phyloP scores from a whole-genome alignment of 1,140 invertebrate species.

The Ooceraea biroi region DNA sequence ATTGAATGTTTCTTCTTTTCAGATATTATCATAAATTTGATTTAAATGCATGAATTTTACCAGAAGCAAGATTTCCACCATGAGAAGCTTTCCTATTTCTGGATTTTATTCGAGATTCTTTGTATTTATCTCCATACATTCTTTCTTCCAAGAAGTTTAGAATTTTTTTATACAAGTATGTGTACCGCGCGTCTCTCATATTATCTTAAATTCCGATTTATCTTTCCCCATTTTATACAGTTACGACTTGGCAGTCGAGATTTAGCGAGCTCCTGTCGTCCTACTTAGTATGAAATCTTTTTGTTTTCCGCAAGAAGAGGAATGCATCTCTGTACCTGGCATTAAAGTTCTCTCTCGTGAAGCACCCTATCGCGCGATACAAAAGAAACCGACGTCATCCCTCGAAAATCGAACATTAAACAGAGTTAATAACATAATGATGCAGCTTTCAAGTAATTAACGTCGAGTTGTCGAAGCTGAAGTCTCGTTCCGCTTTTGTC shows the following conservation, averaged over 20 bases:
- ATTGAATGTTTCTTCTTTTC: neutral
- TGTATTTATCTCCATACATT: neutral
- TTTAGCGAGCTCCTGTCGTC: constrained; percentile 16
- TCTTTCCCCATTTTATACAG: constrained; percentile 1
- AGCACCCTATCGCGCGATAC: neutral
- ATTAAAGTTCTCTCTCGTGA: constrained; percentile 40
- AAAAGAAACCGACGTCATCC: constrained; percentile 18
- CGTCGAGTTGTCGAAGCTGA: neutral
- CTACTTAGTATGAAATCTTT: constrained; percentile 28
- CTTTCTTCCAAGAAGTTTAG: neutral
- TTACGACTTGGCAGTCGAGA: constrained; percentile 11
- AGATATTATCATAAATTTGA: neutral
- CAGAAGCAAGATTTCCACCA: neutral
- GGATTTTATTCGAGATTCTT: constrained; percentile 20
- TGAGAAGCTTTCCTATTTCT: neutral
- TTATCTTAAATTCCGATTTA: constrained; percentile 29
- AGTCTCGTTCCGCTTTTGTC: neutral
- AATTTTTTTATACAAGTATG: constrained; percentile 1
- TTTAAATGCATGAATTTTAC: neutral
- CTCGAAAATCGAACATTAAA: neutral
- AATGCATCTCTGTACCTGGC: constrained; percentile 48
- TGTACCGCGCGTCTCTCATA: neutral
- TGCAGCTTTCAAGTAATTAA: constrained; percentile 40
- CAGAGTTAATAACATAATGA: constrained; percentile 14
- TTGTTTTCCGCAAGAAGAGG: constrained; percentile 35